A percentile compares a stretch with the other conserved stretches of the same genome.
These are phyloP conservation scores for Spheniscus humboldti DNA, from an alignment of 2,797 vertebrate genomes.

Conservation along the genomic window DNA sequence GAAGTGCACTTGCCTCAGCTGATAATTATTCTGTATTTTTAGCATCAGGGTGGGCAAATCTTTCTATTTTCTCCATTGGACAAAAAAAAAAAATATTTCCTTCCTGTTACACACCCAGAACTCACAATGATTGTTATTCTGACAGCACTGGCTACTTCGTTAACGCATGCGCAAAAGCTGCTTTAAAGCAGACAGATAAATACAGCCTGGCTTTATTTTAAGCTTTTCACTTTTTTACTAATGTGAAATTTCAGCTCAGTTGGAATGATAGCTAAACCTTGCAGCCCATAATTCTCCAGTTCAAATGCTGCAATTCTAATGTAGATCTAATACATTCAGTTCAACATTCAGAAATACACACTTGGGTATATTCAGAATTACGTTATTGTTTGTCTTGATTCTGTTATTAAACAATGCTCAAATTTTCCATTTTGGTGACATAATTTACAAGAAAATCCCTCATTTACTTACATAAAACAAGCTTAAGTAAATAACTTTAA, in stretches of 20 bases:
- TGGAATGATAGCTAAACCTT: neutral
- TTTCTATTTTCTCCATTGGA: conserved; percentile 60
- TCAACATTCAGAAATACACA: neutral
- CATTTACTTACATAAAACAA: neutral
- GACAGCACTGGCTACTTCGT: neutral
- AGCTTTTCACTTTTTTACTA: neutral
- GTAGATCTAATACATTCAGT: neutral
- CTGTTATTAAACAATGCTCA: neutral
- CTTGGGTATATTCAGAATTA: neutral
- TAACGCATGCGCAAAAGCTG: neutral
- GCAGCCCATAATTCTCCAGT: neutral
- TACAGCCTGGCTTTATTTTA: conserved; percentile 30
- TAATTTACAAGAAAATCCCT: conserved; percentile 36
- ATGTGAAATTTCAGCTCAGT: neutral
- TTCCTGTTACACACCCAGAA: conserved; percentile 65
- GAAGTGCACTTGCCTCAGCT: conserved; percentile 49
- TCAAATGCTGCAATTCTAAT: neutral
- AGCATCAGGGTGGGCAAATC: conserved; percentile 45
- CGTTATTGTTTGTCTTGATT: neutral
- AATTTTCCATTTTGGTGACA: neutral
- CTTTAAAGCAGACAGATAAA: neutral
- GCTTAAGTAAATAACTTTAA: neutral
- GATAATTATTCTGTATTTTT: conserved; percentile 64
- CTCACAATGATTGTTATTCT: conserved; percentile 19
- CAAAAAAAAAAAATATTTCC: neutral